phyloP scores from a whole-genome alignment of 2,797 vertebrate genomes.

The Limnodromus scolopaceus region DNA sequence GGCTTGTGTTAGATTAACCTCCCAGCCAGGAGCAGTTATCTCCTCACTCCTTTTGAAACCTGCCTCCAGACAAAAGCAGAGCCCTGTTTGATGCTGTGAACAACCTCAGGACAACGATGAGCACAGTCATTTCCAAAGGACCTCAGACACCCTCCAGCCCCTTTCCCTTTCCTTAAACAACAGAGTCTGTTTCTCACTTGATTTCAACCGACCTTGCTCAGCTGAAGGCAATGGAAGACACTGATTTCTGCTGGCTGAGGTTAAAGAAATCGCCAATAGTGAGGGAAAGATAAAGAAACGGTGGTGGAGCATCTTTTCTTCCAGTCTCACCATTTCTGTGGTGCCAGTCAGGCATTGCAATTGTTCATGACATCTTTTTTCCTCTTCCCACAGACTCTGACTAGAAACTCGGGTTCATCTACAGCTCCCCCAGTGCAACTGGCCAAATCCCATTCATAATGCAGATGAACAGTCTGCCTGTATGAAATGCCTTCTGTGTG shows the following conservation, averaged over 20 bases:
- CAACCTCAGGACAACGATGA: neutral
- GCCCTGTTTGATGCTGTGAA: neutral
- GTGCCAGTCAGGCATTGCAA: neutral
- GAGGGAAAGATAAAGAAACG: neutral
- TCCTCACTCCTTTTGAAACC: neutral
- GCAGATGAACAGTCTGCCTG: neutral
- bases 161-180: neutral
- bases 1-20: neutral
- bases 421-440: neutral
- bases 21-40: neutral
- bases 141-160: neutral
- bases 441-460: neutral
- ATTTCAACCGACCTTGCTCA: neutral
- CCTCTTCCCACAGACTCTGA: neutral
- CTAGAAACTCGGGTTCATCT: neutral
- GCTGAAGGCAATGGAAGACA: neutral
- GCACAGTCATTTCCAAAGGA: neutral
- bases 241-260: neutral
- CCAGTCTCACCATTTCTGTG: neutral
- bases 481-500: neutral
- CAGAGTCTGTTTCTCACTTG: neutral
- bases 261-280: neutral
- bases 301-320: neutral
- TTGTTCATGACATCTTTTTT: neutral
- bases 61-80: neutral